A percentile compares a stretch with the other conserved stretches of the same genome.
These are phyloP conservation scores for Pteronura brasiliensis DNA, from an alignment of 2,113 vertebrate genomes.

Conservation along the genomic window DNA sequence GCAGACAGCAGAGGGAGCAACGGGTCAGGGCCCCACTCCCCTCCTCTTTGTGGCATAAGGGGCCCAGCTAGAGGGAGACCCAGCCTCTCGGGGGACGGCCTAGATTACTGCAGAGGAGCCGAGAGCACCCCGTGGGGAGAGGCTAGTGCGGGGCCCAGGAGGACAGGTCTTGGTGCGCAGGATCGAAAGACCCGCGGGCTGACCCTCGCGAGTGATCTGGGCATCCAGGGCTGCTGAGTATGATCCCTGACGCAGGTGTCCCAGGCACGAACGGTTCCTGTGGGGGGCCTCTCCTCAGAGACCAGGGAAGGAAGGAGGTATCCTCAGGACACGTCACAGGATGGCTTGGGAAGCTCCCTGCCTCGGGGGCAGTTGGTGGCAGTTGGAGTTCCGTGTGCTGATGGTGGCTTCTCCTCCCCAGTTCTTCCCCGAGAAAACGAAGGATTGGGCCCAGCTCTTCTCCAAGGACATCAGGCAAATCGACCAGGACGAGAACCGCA, in stretches of 20 bases:
- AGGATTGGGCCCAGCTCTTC: neutral
- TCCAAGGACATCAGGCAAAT: neutral
- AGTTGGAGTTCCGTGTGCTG: neutral
- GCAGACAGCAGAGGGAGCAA: neutral
- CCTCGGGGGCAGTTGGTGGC: neutral
- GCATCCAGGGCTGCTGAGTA: neutral
- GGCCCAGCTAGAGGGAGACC: neutral
- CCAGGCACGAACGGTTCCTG: neutral
- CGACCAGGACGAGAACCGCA: neutral
- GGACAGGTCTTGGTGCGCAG: no score
- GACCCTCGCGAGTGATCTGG: neutral
- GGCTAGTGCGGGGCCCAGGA: no score
- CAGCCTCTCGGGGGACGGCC: neutral
- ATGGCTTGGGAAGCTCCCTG: neutral
- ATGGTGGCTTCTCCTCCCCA: neutral
- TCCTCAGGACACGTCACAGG: neutral
- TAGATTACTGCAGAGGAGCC: no score
- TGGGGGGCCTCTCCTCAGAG: neutral
- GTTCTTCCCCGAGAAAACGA: neutral
- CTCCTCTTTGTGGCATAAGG: neutral
- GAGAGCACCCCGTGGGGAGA: neutral
- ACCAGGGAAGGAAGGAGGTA: neutral
- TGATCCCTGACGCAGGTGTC: rapidly evolving
- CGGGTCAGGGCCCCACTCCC: neutral
- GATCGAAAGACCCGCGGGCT: neutral